Evolutionary conservation across 2,797 vertebrate genomes (phyloP), one percentile per base, ranked within the genome.

Genomic region (Pangasius larnaudii): DNA sequence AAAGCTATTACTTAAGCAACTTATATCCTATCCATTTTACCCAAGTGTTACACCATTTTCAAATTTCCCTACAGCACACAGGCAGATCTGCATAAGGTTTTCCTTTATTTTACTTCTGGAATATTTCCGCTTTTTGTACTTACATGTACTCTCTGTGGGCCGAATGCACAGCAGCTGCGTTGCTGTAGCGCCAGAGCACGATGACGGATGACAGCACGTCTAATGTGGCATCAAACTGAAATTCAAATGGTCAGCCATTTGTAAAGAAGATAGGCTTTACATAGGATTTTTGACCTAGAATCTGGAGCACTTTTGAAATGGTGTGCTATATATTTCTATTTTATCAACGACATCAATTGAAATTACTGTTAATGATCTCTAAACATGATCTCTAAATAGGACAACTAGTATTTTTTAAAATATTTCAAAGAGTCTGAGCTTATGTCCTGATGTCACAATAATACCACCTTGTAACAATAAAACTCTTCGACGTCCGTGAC

Each of bases 141-240:
- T 92, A 99, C 99, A 99, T 96, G 96, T 99, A 99, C 90, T 99
- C 99, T 9, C 98, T 96, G 92, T 99, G 97, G 0, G 98, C 98
- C 0, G 98, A 99, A 94, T 99, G 98, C 58, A 99, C 98, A 0
- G 98, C 98, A 0, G 98, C 98, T 0, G 99, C 98, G 0, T 99
- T 99, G 96, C 98, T 98, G 94, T 99, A 99, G 67, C 99, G 97
- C 99, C 99, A 99, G 91, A 99, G 39, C 27, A 99, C 98, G 49
- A 99, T 99, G 61, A 96, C 96, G 0, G 99, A 99, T 0, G 98
- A 99, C 92, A 99, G 90, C 86, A 99, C 98, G 6, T 99, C 99
- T 93, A 99, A 95, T 46, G 93, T 94, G 85, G 99, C 99, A 77
- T 99, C 98, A 88, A 99, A 99, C 99, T 99, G 95, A 84, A 95